Conservation (phyloP, 35 echinoderm and acorn worm species). For the Apostichopus japonicus region DNA sequence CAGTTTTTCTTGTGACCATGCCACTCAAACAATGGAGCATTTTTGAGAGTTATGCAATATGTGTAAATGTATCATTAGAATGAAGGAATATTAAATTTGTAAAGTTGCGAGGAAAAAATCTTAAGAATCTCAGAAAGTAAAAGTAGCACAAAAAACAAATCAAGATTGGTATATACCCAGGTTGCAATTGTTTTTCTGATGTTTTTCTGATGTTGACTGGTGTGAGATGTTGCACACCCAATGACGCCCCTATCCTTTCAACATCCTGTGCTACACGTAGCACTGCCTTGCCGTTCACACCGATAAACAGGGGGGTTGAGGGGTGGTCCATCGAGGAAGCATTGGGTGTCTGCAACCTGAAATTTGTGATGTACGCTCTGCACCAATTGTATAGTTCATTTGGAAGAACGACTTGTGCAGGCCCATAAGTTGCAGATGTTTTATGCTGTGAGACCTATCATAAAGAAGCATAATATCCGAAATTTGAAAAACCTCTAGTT, state of each 20-base stretch:
- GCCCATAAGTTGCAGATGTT: not conserved
- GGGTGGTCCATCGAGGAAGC: not conserved
- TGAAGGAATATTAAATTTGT: too few relatives aligned
- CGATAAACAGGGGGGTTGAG: not conserved
- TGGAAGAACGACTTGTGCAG: not conserved
- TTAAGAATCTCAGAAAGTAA: too few relatives aligned
- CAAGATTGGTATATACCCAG: not conserved
- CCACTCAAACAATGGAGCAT: too few relatives aligned
- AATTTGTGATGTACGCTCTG: not conserved
- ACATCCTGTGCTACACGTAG: not conserved
- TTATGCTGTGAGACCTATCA: not conserved
- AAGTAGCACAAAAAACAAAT: too few relatives aligned
- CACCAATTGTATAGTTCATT: not conserved
- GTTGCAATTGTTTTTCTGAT: not conserved
- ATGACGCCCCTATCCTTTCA: not conserved
- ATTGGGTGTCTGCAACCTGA: not conserved
- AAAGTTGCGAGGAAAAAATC: too few relatives aligned
- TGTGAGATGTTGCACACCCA: not conserved
- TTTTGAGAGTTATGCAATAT: too few relatives aligned
- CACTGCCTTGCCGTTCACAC: not conserved
- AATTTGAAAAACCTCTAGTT: too few relatives aligned
- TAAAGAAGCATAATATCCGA: too few relatives aligned
- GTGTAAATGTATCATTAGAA: too few relatives aligned
- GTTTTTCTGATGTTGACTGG: slow-evolving; percentile 21
- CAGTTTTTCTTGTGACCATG: too few relatives aligned